Base-by-base conservation (phyloP, 2,113 vertebrate species). In the Murina feae region DNA sequence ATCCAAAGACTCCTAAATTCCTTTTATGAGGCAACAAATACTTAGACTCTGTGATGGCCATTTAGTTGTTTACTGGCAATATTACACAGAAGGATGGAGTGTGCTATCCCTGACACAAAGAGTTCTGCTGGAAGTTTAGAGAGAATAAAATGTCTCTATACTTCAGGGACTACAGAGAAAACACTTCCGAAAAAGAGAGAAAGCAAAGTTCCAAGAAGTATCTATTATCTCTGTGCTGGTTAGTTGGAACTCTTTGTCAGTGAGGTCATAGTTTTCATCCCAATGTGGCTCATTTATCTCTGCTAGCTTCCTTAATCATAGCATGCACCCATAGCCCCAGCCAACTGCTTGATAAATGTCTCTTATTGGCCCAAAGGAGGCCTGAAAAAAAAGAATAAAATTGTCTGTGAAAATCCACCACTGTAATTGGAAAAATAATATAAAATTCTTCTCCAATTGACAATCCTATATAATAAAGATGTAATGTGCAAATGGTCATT, bases 71-170 rank as follows among this genome's bases (percentile, higher is more conserved):
- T 93, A 92, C 94, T 91, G n/a, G 51, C 89, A 74, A 83, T 49
- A 82, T 69, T 84, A 84, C 51, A 75, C 55, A 76, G 93, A 78
- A 91, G 79, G 55, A 75, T 91, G 86, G 96, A 96, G 93, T 91
- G 94, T 94, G 74, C 75, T 91, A 44, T 80, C 74, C 66, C 69
- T 90, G 92, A 89, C 78, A 96, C 8, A 8, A 69, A 86, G 85
- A 75, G 86, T 94, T 88, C 94, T 88, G 49, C 75, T 94, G 65
- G 65, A 89, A 86, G 74, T 76, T 80, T 88, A 89, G 81, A 93
- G 85, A 72, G 86, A 95, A 94, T 86, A 81, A 95, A 97, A 78
- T 89, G 82, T 95, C 88, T 94, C 74, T n/a, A 83, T 93, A 82
- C 78, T 92, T 86, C 63, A 88, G 78, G 82, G 78, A 92, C 68